Evolutionary conservation across 2,113 vertebrate genomes (phyloP).

Genomic region (Aix galericulata): DNA sequence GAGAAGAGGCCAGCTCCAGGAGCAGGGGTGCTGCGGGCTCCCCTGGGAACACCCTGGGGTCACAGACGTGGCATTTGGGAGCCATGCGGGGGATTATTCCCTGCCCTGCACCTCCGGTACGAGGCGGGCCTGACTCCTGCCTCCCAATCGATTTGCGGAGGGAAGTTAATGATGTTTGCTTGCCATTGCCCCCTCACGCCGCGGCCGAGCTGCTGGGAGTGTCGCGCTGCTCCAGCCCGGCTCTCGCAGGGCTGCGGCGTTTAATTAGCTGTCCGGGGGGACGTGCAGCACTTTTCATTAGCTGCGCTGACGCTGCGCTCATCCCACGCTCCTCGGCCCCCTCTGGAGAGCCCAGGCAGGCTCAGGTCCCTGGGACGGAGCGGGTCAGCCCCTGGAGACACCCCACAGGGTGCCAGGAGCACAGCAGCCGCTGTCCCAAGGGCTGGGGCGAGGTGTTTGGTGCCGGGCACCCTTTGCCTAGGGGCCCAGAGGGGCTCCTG

Average conservation of each 20-base stretch:
- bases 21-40: background rate
- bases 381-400: fast-evolving
- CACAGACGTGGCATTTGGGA: fast-evolving
- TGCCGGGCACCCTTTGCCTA: background rate
- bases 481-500: background rate
- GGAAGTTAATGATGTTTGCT: constrained; percentile 42
- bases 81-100: background rate
- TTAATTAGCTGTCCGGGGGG: background rate
- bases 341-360: background rate
- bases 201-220: background rate
- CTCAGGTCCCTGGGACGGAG: background rate
- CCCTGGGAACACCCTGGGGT: fast-evolving
- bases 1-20: background rate
- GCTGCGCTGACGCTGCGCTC: fast-evolving
- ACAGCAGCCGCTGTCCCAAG: background rate
- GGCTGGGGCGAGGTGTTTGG: background rate
- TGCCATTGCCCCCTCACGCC: background rate
- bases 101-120: background rate
- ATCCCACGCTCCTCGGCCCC: background rate
- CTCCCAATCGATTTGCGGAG: constrained; percentile 26
- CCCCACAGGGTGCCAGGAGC: background rate
- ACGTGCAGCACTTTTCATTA: background rate
- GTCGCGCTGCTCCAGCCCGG: background rate
- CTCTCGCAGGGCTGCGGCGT: background rate
- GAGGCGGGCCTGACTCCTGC: constrained; percentile 24